Conservation (phyloP, 2,888 invertebrate species). For the Encarsia formosa region DNA sequence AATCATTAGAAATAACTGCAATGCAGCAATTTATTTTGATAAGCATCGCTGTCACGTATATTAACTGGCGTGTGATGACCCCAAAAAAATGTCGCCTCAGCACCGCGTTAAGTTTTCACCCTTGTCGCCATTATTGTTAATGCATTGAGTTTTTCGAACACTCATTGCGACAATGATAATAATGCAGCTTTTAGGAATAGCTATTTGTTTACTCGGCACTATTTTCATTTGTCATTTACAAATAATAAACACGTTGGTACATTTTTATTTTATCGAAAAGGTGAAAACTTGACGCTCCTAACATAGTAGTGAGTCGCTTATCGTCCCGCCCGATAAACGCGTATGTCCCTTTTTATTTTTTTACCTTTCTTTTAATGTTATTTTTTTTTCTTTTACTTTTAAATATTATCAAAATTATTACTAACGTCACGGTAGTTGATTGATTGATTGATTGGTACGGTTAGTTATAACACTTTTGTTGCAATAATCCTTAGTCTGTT, state of each 20-base stretch:
- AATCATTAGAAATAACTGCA: constrained; percentile 45
- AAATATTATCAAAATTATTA: not conserved
- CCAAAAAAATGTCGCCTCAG: constrained; percentile 23
- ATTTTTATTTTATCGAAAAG: no score
- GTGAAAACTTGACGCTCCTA: no score
- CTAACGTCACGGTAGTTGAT: constrained; percentile 30
- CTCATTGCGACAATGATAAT: no score
- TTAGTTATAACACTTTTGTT: no score
- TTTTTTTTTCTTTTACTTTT: not conserved
- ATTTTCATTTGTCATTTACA: no score
- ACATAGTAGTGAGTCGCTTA: constrained; percentile 39
- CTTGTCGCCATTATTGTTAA: not conserved
- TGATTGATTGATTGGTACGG: constrained; percentile 31
- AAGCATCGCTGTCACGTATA: constrained; percentile 26
- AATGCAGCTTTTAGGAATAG: no score
- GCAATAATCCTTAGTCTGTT: no score
- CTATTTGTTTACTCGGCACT: no score
- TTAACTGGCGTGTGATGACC: constrained; percentile 35
- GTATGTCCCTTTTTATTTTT: constrained; percentile 30
- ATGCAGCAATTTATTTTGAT: constrained; percentile 33
- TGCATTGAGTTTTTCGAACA: not conserved
- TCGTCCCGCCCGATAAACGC: constrained; percentile 33
- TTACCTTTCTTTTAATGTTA: not conserved
- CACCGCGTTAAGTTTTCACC: constrained; percentile 13
- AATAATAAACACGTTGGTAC: no score